These are phyloP conservation scores for Chloroceryle amazona DNA, from an alignment of 2,797 vertebrate genomes.

Conservation along the genomic window DNA sequence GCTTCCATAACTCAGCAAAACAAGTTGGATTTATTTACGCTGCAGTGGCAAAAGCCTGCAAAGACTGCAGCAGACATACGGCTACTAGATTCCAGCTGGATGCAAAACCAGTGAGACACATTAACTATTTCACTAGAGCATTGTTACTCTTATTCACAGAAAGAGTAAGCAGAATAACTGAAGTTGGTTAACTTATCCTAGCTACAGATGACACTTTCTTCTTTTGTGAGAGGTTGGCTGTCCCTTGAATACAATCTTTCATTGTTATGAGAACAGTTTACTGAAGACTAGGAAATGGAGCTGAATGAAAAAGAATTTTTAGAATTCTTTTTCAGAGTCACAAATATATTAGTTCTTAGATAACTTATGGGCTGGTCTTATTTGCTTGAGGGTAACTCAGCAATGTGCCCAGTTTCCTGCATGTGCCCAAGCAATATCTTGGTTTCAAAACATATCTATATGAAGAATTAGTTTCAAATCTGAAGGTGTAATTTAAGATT, in stretches of 20 bases:
- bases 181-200: neutral
- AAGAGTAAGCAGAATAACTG: neutral
- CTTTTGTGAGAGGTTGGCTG: neutral
- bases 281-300: neutral
- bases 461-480: neutral
- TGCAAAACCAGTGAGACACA: neutral
- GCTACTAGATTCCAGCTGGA: neutral
- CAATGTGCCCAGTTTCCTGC: too few relatives aligned
- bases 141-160: neutral
- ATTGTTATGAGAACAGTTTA: neutral
- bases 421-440: neutral
- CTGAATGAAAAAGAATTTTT: neutral
- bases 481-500: neutral
- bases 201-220: neutral
- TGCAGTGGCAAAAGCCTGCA: neutral
- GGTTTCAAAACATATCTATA: neutral
- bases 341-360: neutral
- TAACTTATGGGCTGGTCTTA: neutral
- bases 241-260: neutral
- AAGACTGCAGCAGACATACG: neutral
- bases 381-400: neutral
- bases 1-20: neutral
- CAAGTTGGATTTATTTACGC: neutral
- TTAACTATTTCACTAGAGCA: neutral
- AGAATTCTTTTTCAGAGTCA: neutral